These are phyloP conservation scores for Fragum whitleyi DNA, from an alignment of 2,888 invertebrate genomes.

Conservation along the genomic window DNA sequence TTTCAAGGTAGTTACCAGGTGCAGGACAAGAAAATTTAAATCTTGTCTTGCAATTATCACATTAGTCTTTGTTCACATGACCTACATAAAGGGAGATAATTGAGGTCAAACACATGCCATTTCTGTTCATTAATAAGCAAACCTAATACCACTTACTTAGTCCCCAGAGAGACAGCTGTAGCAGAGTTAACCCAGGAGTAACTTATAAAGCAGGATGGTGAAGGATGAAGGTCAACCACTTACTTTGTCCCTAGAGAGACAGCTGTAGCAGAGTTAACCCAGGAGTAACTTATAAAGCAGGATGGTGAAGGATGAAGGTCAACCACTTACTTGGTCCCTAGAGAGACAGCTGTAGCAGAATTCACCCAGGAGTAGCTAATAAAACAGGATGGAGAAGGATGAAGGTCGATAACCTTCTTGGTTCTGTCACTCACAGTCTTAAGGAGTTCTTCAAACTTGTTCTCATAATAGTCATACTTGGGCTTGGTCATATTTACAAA, in stretches of 20 bases:
- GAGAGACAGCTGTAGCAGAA: conserved; percentile 76
- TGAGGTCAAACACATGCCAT: no score
- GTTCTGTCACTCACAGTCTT: conserved; percentile 61
- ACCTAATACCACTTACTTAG: conserved; percentile 73
- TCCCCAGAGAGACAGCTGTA: conserved; percentile 74
- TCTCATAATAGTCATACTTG: conserved; percentile 74
- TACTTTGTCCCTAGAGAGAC: conserved; percentile 58
- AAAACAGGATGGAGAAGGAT: conserved; percentile 73
- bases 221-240: conserved; percentile 37
- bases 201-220: conserved; percentile 78
- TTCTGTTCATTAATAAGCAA: background rate
- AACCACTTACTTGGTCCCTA: conserved; percentile 71
- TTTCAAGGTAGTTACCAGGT: no score
- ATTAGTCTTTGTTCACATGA: no score
- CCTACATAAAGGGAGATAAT: no score
- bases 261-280: conserved; percentile 79
- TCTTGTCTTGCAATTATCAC: no score
- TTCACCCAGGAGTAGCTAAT: conserved; percentile 82
- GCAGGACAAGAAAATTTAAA: no score
- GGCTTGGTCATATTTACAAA: conserved; percentile 79
- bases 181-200: conserved; percentile 82
- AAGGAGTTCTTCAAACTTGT: conserved; percentile 79
- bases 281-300: conserved; percentile 81
- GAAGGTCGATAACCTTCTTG: conserved; percentile 32
- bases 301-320: conserved; percentile 25